Percentiles rank a stretch among this genome's conserved stretches.
Evolutionary conservation across 2,797 vertebrate genomes (phyloP).

Genomic region (Pagetopsis macropterus): DNA sequence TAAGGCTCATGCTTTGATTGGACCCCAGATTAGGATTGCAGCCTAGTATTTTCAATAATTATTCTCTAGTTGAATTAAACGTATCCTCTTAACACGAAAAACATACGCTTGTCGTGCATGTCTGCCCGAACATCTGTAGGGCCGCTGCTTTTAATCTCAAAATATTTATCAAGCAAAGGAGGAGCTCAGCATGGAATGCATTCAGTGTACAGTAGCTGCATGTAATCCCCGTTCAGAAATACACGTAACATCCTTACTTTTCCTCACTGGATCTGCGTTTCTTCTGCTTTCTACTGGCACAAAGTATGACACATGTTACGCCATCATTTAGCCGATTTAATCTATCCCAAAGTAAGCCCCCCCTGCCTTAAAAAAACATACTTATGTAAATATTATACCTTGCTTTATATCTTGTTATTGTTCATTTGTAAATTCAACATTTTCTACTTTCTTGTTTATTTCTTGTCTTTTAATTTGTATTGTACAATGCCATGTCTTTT

Average conservation of each 20-base stretch:
- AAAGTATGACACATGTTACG: constrained; percentile 46
- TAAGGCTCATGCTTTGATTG: constrained; percentile 82
- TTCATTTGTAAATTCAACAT: too few relatives aligned
- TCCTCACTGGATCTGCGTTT: constrained; percentile 16
- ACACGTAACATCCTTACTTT: not conserved
- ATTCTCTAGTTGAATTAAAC: constrained; percentile 84
- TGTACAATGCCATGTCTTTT: too few relatives aligned
- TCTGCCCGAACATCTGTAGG: constrained; percentile 77
- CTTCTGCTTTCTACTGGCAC: constrained; percentile 16
- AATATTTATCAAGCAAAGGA: constrained; percentile 69
- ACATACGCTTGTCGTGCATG: constrained; percentile 74
- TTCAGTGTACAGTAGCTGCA: constrained; percentile 24
- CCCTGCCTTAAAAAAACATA: constrained; percentile 17
- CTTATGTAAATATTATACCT: too few relatives aligned
- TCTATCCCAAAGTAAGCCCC: constrained; percentile 49
- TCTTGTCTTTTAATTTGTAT: too few relatives aligned
- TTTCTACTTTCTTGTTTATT: too few relatives aligned
- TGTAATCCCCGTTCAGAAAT: constrained; percentile 11
- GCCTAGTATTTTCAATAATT: constrained; percentile 83
- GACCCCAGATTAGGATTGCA: constrained; percentile 82
- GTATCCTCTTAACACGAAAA: constrained; percentile 81
- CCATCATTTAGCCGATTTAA: constrained; percentile 64
- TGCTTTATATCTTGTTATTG: too few relatives aligned
- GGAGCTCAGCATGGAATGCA: constrained; percentile 34
- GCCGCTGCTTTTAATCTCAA: constrained; percentile 74